Evolutionary conservation across 2,797 vertebrate species (phyloP), one percentile per base, ranked within the genome.

Genomic region (Gallinago stenura): DNA sequence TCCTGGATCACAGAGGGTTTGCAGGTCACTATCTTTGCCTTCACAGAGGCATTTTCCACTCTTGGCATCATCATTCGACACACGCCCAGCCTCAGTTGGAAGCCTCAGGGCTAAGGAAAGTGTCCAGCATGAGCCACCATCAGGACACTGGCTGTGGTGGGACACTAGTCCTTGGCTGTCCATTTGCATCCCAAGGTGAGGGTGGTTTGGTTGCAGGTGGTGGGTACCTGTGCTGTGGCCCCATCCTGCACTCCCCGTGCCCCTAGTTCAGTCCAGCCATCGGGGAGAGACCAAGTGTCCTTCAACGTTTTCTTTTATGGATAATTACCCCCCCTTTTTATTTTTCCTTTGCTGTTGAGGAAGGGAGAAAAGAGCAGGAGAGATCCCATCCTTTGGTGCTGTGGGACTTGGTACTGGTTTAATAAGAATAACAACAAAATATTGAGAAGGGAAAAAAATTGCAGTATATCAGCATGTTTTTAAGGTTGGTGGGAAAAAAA

Each of bases 401-500:
- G 50, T 96, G 94, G 94, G 95, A 97, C 76, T 94, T 89, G 41
- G 41, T 92, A 56, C 53, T 92, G 79, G 87, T 96, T 93, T 96
- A 96, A 96, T 89, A 93, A 95, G 64, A 87, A 94, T 81, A 97
- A 91, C 71, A 95, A 80, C 87, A 96, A 93, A 92, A 95, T 94
- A 95, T 65, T 70, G 72, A 70, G 70, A 82, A 73, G 30, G 11
- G 1, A 62, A 89, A 92, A 82, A 35, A 25, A 5, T 14, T 87
- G 81, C 65, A 93, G 83, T 61, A 15, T 73, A 87, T 95, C 92
- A 95, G 93, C 94, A 93, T 80, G 78, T 92, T 97, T 95, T 95
- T 78, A 90, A 83, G 75, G 86, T 64, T 97, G 91, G 94, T 98
- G 95, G 97, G 94, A 95, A 93, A 83, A 96, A 97, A 97, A 97